phyloP scores from a whole-genome alignment of 1,140 invertebrate species.

The Micrasema longulum region DNA sequence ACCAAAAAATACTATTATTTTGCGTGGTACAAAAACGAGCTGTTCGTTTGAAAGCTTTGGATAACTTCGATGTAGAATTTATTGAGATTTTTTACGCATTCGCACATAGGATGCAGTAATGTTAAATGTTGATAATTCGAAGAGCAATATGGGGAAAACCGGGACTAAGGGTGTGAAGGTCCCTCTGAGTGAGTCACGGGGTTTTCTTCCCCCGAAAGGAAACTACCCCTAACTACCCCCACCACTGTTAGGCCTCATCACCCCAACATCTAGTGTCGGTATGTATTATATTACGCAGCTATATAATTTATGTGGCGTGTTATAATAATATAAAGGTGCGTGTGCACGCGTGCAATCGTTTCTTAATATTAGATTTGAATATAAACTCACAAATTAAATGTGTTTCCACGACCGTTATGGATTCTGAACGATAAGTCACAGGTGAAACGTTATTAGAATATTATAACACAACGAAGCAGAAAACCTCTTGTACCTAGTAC shows the following conservation, averaged over 20 bases:
- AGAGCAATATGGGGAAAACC: constrained; percentile 12
- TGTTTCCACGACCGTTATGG: background rate
- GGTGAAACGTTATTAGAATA: too few species aligned
- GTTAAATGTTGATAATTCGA: background rate
- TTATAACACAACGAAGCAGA: background rate
- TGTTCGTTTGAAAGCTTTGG: too few species aligned
- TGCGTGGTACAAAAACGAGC: too few species aligned
- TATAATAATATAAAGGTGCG: constrained; percentile 12
- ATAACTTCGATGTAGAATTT: too few species aligned
- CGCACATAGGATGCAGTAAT: too few species aligned
- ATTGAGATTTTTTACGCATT: too few species aligned
- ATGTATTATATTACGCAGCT: too few species aligned
- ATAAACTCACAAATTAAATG: background rate
- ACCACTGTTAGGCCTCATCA: background rate
- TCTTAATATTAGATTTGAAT: background rate
- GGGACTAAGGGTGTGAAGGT: constrained; percentile 13
- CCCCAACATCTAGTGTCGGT: too few species aligned
- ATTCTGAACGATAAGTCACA: too few species aligned
- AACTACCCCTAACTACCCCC: constrained; percentile 5
- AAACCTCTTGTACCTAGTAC: too few species aligned
- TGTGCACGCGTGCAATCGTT: background rate
- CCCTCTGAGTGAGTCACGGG: constrained; percentile 17
- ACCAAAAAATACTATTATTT: too few species aligned
- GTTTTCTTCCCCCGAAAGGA: constrained; percentile 6
- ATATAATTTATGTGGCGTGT: background rate